Base-by-base conservation (phyloP, 2,797 vertebrate species). In the Miichthys miiuy region DNA sequence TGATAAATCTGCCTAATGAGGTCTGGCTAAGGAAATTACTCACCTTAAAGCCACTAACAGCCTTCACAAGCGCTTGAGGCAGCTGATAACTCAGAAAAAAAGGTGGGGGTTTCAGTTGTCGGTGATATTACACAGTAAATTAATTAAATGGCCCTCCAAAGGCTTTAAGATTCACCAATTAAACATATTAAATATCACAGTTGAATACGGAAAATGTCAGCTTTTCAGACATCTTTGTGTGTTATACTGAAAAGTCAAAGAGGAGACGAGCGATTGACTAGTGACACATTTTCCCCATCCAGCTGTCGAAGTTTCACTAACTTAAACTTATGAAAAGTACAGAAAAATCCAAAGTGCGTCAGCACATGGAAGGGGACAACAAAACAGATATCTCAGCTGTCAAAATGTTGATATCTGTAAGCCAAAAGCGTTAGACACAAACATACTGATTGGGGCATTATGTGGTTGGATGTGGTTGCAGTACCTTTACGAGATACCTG, bases 1-100 rank as follows among this genome's bases (percentile, higher is more conserved):
- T 86, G 88, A 89, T 13, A 62, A 82, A 88, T 89, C 79, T 72
- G 74, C 72, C 50, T 89, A 90, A 92, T 86, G 82, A 91, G 84
- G 58, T 73, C 80, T 80, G 44, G 56, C 66, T 25, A 30, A 82
- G 79, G 74, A 89, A 87, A 89, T 85, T 38, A 81, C 55, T 91
- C 81, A 87, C 82, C 84, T 88, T 83, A 84, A 81, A 82, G 71
- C 82, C 75, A 79, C 62, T 47, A 84, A 74, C 75, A 77, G 77
- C 67, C 83, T 81, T 73, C 74, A 74, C 47, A 47, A 46, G 18
- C 9, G 27, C 75, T 82, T 10, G 5, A 72, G 70, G 75, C 69
- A 27, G 72, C 55, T 6, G 61, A 84, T 85, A n/a, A 42, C 64
- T 83, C 62, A 70, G 52, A 68, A 56, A 55, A 58, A 68, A 86